Evolutionary conservation across 2,888 invertebrate genomes (phyloP).

Genomic region (Polymixis flavicincta): DNA sequence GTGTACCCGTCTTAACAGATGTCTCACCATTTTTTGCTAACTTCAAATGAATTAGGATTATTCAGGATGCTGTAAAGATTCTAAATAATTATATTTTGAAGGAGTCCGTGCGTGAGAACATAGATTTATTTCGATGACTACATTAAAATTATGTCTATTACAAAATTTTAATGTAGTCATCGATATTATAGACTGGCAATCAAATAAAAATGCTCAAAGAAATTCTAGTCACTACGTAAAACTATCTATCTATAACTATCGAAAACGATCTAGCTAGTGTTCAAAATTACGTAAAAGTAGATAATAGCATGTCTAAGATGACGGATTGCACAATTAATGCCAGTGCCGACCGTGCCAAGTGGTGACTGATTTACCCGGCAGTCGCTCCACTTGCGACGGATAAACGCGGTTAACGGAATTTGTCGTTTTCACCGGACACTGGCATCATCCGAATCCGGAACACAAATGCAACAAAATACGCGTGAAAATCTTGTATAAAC

Average conservation of each 20-base stretch:
- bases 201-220: background rate
- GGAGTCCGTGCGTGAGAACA: too few relatives aligned
- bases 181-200: too few relatives aligned
- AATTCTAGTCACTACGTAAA: constrained; percentile 10
- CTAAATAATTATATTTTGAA: too few relatives aligned
- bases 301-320: constrained; percentile 48
- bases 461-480: constrained; percentile 67
- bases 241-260: background rate
- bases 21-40: too few relatives aligned
- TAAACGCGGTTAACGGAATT: constrained; percentile 74
- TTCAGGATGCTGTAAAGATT: background rate
- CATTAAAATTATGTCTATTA: background rate
- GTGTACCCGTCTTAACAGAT: background rate
- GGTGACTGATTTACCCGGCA: constrained; percentile 65
- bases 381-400: constrained; percentile 67
- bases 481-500: constrained; percentile 69
- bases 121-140: too few relatives aligned
- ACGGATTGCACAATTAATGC: constrained; percentile 56
- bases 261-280: constrained; percentile 19
- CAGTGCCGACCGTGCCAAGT: constrained; percentile 35
- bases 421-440: constrained; percentile 74
- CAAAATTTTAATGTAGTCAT: too few relatives aligned
- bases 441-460: constrained; percentile 70
- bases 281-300: constrained; percentile 50
- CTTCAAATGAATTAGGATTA: too few relatives aligned